Percentiles rank a stretch among this genome's conserved stretches.
Conservation (phyloP, 2,113 vertebrate species). For the Sialia sialis region DNA sequence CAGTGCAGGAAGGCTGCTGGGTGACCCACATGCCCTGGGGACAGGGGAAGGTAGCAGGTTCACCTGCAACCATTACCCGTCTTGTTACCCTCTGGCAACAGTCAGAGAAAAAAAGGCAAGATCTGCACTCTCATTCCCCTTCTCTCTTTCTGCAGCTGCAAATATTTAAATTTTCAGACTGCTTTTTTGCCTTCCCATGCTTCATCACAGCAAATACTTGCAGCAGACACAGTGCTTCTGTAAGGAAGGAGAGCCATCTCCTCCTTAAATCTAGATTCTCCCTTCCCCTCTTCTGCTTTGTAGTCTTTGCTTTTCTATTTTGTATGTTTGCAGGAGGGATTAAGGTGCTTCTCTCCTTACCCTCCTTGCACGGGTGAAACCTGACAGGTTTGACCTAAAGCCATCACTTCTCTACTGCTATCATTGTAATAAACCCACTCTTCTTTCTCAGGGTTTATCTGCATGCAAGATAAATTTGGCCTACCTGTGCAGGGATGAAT, state of each 20-base stretch:
- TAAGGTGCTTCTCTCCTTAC: neutral
- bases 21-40: neutral
- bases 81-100: neutral
- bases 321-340: neutral
- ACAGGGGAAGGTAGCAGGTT: neutral
- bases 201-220: neutral
- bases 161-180: neutral
- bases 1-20: neutral
- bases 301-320: neutral
- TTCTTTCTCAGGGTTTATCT: neutral
- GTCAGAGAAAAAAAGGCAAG: neutral
- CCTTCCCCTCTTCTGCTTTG: neutral
- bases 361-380: neutral
- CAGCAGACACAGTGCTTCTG: neutral
- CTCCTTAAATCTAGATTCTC: neutral
- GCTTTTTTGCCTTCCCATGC: neutral
- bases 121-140: neutral
- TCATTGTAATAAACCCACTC: neutral
- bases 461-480: neutral
- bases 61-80: neutral
- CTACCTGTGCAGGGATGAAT: neutral
- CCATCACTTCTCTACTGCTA: neutral
- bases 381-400: neutral
- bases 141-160: neutral
- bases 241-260: neutral